Evolutionary conservation across 1,140 invertebrate genomes (phyloP), one percentile per base, ranked within the genome.

Genomic region (Drosophila sucinea): DNA sequence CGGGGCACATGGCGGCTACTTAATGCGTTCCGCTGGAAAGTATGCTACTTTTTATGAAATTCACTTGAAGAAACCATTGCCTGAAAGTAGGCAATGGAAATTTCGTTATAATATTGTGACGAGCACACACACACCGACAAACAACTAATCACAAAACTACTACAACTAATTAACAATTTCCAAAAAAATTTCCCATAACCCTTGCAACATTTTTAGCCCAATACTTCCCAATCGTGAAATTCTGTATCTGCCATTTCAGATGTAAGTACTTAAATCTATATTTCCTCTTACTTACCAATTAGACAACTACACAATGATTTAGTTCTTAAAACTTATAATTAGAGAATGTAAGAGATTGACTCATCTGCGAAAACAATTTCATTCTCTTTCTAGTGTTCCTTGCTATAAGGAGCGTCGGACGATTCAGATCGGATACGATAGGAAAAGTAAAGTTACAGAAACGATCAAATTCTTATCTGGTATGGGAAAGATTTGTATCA

Each of bases 51-150:
- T 25, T 47, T 25, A 2, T 23, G 23, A 27, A 23, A 7, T 25
- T 47, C 1, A 2, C 4, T 47, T 1, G 5, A 2, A 23, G 17
- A 51, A 38, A 51, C 5, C 23, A 3, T 5, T 1, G 82, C 78
- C 82, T 2, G 38, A 61, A 85, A 86, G 75, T 72, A 75, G 72
- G 74, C 80, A 54, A 56, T 6, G 33, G 11, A 76, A 64, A 44
- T 23, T 1, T 5, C 17, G 6, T 11, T 7, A 60, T 64, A 41
- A 35, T n/a, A 2, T 23, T 7, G 5, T 7, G 17, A 23, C 44
- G 23, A n/a, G 23, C 41, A 47, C 41, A 47, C 41, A 23, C 17
- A 47, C 17, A 47, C 44, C 23, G 17, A 7, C 23, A 44, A 41
- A 47, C 44, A 51, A 27, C 44, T 27, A 51, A 51, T 51, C 25